These are phyloP conservation scores for Neopelma chrysocephalum DNA, from an alignment of 2,797 vertebrate species.

Conservation along the genomic window DNA sequence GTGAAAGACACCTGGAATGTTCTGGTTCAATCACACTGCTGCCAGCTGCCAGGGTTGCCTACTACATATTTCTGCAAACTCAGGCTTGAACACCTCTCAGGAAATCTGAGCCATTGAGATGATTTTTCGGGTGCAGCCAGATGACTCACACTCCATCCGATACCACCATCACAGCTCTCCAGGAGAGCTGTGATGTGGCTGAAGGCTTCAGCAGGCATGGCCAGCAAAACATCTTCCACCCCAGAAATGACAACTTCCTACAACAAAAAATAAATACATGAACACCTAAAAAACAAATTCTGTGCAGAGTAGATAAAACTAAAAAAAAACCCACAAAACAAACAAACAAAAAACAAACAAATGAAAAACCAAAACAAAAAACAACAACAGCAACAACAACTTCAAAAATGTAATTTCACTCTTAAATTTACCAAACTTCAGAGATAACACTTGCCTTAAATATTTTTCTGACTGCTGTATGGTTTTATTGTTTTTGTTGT, in stretches of 20 bases:
- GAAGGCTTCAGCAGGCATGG: neutral
- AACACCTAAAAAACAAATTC: neutral
- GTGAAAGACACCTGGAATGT: neutral
- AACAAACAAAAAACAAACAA: too few species aligned
- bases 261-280: neutral
- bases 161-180: neutral
- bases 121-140: neutral
- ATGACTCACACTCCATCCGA: neutral
- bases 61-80: neutral
- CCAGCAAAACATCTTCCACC: neutral
- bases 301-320: neutral
- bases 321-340: neutral
- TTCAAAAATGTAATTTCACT: neutral
- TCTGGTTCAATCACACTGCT: neutral
- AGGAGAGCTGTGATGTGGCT: neutral
- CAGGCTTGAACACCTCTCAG: neutral
- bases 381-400: neutral
- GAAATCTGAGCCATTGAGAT: neutral
- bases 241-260: neutral
- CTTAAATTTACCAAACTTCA: neutral
- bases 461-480: neutral
- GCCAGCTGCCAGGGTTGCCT: neutral
- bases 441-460: neutral
- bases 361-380: neutral
- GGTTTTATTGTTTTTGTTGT: neutral